Conservation (phyloP, 1,140 invertebrate genomes). For the Geopemphigus sp. region DNA sequence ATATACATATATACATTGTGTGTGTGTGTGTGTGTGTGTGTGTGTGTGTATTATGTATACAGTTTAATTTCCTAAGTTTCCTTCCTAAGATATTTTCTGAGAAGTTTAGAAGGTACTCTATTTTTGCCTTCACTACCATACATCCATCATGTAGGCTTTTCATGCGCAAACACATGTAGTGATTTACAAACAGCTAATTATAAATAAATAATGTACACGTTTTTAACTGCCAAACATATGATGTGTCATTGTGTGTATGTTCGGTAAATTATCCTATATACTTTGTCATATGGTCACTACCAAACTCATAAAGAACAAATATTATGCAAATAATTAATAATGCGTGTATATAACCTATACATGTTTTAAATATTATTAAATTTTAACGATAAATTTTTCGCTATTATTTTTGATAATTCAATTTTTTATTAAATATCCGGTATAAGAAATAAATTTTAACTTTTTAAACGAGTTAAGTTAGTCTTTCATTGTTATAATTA, state of each 20-base stretch:
- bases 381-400: no score
- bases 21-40: background rate
- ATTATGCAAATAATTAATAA: slow-evolving; percentile 6
- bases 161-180: background rate
- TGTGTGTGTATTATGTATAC: background rate
- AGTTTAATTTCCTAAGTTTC: background rate
- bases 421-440: no score
- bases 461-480: no score
- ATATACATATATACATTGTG: no score
- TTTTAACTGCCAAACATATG: slow-evolving; percentile 36
- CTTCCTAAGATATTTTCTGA: background rate
- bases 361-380: no score
- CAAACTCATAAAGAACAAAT: slow-evolving; percentile 26
- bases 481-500: no score
- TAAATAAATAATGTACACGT: background rate
- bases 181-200: slow-evolving; percentile 24
- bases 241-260: background rate
- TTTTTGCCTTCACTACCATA: background rate
- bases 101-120: background rate
- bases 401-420: no score
- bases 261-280: background rate
- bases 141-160: background rate
- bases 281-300: slow-evolving; percentile 21
- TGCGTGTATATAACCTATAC: no score
- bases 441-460: no score